Conservation (phyloP, 2,888 invertebrate genomes). For the Eupithecia exiguata region DNA sequence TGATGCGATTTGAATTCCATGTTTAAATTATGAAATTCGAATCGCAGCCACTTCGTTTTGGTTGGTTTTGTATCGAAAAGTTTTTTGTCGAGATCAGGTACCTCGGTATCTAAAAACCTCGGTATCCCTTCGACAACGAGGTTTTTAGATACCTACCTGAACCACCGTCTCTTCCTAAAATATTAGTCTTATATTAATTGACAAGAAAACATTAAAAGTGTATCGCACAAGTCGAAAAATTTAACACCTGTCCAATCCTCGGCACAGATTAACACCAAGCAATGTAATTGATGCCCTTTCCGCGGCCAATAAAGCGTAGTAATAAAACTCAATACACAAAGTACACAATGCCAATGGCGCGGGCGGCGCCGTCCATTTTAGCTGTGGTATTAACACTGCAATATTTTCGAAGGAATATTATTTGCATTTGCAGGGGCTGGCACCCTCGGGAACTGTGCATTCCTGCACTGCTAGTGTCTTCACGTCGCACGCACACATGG, state of each 20-base stretch:
- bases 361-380: slow-evolving; percentile 69
- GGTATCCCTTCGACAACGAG: not conserved
- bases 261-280: slow-evolving; percentile 30
- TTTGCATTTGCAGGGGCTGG: slow-evolving; percentile 74
- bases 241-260: slow-evolving; percentile 8
- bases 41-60: not conserved
- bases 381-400: slow-evolving; percentile 77
- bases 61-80: not conserved
- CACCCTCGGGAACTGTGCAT: slow-evolving; percentile 62
- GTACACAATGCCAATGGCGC: slow-evolving; percentile 72
- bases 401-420: slow-evolving; percentile 80
- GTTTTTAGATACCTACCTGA: not conserved
- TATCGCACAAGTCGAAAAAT: not conserved
- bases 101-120: no score
- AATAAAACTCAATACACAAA: slow-evolving; percentile 73
- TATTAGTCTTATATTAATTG: not conserved
- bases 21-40: not conserved
- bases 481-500: slow-evolving; percentile 43
- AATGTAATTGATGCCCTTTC: slow-evolving; percentile 59
- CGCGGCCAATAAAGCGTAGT: slow-evolving; percentile 68
- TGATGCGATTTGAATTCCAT: no score
- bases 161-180: not conserved
- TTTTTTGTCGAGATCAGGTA: no score
- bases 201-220: not conserved
- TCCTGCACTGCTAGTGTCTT: slow-evolving; percentile 67